phyloP scores from a whole-genome alignment of 2,113 vertebrate species.

The Elephas maximus region DNA sequence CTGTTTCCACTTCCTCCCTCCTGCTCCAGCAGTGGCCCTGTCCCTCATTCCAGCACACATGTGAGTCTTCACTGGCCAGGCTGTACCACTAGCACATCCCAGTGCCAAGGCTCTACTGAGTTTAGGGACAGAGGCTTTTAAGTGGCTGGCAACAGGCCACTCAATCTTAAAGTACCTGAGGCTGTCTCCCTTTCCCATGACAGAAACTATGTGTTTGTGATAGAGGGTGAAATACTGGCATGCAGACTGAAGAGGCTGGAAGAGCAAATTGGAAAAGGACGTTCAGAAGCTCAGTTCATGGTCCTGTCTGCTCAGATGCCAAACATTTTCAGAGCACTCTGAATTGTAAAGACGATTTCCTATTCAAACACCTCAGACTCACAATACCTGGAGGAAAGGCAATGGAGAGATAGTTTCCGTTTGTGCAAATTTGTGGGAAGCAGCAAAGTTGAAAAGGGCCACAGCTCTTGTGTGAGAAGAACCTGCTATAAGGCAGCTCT shows the following conservation, averaged over 20 bases:
- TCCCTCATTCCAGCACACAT: not conserved
- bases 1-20: not conserved
- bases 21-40: too few relatives aligned
- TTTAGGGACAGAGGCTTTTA: not conserved
- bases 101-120: too few relatives aligned
- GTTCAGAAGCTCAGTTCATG: not conserved
- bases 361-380: not conserved
- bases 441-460: accelerated
- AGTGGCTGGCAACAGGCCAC: not conserved
- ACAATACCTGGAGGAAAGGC: not conserved
- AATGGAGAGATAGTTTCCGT: not conserved
- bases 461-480: not conserved
- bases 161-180: not conserved
- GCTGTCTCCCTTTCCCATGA: not conserved
- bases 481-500: not conserved
- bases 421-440: not conserved
- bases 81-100: accelerated
- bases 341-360: not conserved
- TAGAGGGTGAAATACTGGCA: not conserved
- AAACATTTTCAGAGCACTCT: not conserved
- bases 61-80: not conserved
- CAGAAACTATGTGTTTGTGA: not conserved
- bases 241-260: not conserved
- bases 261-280: not conserved
- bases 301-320: not conserved